Evolutionary conservation across 2,888 invertebrate species (phyloP).

Genomic region (Tetheella fluctuosa): DNA sequence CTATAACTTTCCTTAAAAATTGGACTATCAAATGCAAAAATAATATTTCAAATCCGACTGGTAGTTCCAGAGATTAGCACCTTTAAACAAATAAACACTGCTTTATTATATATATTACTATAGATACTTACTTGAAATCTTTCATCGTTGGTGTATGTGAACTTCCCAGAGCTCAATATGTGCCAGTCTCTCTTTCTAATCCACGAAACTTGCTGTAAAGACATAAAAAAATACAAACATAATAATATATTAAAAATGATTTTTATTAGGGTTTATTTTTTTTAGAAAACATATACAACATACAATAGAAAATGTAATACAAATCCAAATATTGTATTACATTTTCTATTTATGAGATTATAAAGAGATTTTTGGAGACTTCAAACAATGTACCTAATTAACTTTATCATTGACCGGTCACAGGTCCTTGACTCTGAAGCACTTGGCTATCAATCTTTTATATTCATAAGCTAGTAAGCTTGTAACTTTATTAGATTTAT

Average conservation of each 20-base stretch:
- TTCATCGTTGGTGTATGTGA: slow-evolving; percentile 96
- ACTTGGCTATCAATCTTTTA: not conserved
- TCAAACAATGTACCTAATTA: not conserved
- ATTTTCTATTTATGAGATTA: not conserved
- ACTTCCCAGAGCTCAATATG: slow-evolving; percentile 95
- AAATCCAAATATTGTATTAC: not conserved
- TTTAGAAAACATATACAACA: not conserved
- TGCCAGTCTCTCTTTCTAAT: slow-evolving; percentile 96
- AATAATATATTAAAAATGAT: not conserved
- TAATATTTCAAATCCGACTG: too few relatives aligned
- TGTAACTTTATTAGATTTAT: too few relatives aligned
- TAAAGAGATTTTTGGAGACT: not conserved
- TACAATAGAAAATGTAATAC: not conserved
- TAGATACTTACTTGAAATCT: slow-evolving; percentile 85
- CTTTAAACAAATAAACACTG: too few relatives aligned
- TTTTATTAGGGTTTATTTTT: not conserved
- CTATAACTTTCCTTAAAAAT: too few relatives aligned
- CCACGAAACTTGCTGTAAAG: slow-evolving; percentile 94
- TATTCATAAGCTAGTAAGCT: not conserved
- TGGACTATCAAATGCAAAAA: too few relatives aligned
- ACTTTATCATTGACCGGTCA: not conserved
- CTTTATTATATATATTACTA: too few relatives aligned
- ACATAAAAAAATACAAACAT: slow-evolving; percentile 22
- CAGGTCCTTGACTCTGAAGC: not conserved
- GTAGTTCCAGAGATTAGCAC: too few relatives aligned